phyloP scores from a whole-genome alignment of 2,113 vertebrate genomes.

The Prunella fulvescens region DNA sequence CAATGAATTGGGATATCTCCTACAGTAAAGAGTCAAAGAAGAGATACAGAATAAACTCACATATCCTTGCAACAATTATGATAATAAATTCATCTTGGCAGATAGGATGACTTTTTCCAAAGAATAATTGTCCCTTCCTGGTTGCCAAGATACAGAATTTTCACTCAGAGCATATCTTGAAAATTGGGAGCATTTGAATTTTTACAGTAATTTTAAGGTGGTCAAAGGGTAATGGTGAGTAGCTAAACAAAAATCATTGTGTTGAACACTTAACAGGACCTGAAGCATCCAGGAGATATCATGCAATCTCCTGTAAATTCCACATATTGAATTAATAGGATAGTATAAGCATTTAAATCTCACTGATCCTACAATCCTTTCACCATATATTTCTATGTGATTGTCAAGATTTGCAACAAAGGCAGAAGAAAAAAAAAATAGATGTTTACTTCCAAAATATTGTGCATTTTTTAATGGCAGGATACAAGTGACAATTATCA shows the following conservation, averaged over 20 bases:
- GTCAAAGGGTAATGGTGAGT: not conserved
- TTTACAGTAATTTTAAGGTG: not conserved
- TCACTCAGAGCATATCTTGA: not conserved
- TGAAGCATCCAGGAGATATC: not conserved
- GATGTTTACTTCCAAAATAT: not conserved
- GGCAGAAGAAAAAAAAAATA: not conserved
- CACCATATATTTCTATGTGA: not conserved
- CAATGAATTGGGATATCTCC: not conserved
- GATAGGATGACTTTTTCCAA: not conserved
- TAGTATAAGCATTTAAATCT: not conserved
- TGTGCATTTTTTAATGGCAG: fast-evolving
- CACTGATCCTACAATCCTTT: not conserved
- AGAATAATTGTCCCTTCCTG: not conserved
- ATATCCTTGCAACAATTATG: not conserved
- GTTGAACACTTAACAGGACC: not conserved
- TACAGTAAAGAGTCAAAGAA: not conserved
- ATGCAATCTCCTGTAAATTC: not conserved
- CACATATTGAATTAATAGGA: not conserved
- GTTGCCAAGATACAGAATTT: constrained; percentile 31
- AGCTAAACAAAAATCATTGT: not conserved
- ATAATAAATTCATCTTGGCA: constrained; percentile 16
- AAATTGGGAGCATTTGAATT: not conserved
- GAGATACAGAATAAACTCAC: not conserved
- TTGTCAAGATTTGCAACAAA: not conserved
- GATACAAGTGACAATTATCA: not conserved